Percentiles rank a stretch among this genome's conserved stretches.
These are phyloP conservation scores for Julus scanicus DNA, from an alignment of 2,888 invertebrate genomes.

Conservation along the genomic window DNA sequence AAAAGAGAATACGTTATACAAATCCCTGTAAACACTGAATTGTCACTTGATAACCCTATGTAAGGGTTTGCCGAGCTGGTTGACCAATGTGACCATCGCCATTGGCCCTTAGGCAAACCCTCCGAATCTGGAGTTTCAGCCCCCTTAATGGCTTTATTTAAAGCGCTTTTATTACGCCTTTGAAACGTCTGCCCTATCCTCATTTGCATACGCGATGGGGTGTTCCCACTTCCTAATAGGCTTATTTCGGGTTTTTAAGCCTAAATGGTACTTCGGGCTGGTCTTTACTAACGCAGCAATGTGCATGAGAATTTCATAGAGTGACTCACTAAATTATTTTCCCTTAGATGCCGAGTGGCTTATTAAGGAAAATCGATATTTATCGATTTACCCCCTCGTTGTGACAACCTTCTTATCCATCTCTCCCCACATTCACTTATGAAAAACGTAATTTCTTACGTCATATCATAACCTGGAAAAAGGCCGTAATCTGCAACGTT, in stretches of 20 bases:
- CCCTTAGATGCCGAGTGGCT: not conserved
- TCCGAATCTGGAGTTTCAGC: not conserved
- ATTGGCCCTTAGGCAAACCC: not conserved
- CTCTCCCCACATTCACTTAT: not conserved
- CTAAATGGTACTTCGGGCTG: not conserved
- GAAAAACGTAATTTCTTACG: not conserved
- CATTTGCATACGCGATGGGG: slow-evolving; percentile 26
- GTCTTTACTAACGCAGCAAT: not conserved
- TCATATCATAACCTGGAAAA: not conserved
- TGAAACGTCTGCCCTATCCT: not conserved
- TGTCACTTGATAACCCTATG: not conserved
- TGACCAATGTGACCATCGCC: not conserved
- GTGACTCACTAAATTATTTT: slow-evolving; percentile 16
- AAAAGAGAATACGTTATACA: too few species aligned
- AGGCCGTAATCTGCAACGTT: not conserved
- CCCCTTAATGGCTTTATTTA: slow-evolving; percentile 33
- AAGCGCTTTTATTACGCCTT: slow-evolving; percentile 14
- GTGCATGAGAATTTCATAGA: slow-evolving; percentile 16
- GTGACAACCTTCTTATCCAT: not conserved
- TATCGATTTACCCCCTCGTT: slow-evolving; percentile 24
- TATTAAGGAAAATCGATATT: slow-evolving; percentile 31
- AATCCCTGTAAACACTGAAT: too few species aligned
- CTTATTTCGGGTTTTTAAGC: not conserved
- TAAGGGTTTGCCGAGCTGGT: not conserved
- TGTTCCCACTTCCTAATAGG: slow-evolving; percentile 15